Percentiles rank a stretch among this genome's conserved stretches.
These are phyloP conservation scores for Nephila pilipes DNA, from an alignment of 1,140 invertebrate species.

Conservation along the genomic window DNA sequence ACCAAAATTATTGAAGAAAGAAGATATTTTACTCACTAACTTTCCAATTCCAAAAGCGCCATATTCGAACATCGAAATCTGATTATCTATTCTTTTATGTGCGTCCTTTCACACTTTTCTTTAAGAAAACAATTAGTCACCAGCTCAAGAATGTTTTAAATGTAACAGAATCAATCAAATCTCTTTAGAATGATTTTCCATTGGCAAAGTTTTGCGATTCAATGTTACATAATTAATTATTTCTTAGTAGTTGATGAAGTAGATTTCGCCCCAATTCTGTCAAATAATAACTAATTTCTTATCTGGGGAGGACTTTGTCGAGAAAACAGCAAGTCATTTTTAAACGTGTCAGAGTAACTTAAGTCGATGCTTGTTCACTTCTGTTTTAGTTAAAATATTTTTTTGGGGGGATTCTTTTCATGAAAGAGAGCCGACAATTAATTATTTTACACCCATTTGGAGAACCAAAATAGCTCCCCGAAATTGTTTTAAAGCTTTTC, in stretches of 20 bases:
- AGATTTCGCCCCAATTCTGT: background rate
- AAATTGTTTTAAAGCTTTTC: slow-evolving; percentile 39
- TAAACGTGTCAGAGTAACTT: background rate
- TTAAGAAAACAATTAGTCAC: no score
- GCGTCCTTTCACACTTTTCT: no score
- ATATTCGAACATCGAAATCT: no score
- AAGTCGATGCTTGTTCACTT: background rate
- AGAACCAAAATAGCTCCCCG: background rate
- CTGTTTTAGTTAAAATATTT: background rate
- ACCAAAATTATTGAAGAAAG: no score
- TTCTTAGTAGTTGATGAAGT: background rate
- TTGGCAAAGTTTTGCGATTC: background rate
- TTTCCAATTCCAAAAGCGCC: no score
- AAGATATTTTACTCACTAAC: no score
- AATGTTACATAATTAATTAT: background rate
- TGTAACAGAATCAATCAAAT: background rate
- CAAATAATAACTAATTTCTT: background rate
- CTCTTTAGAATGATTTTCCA: background rate
- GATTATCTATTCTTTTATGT: no score
- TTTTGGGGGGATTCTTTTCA: background rate
- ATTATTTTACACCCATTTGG: slow-evolving; percentile 32
- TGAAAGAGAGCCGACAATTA: background rate
- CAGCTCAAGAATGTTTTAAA: no score
- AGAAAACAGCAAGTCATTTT: background rate
- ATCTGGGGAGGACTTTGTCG: background rate